Evolutionary conservation across 1,140 invertebrate genomes (phyloP).

Genomic region (Dreissena polymorpha): DNA sequence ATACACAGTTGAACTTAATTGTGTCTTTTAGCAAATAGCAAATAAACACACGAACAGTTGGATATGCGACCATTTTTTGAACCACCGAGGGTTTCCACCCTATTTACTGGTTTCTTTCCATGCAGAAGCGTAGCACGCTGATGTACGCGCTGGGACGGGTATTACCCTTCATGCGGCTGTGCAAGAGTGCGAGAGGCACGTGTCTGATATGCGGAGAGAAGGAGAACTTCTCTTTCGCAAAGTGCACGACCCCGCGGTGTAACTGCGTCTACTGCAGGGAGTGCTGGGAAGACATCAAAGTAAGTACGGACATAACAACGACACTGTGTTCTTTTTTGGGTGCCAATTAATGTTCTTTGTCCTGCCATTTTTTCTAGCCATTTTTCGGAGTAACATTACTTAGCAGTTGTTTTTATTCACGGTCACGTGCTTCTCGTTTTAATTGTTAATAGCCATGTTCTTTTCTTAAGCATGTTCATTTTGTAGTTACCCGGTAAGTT

Average conservation of each 20-base stretch:
- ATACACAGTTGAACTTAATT: neutral
- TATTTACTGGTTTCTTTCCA: neutral
- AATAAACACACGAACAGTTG: neutral
- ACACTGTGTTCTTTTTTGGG: too few species aligned
- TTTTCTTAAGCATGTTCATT: too few species aligned
- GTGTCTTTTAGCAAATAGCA: neutral
- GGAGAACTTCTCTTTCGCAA: neutral
- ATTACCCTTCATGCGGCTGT: slow-evolving; percentile 22
- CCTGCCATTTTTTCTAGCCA: neutral
- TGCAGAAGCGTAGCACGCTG: slow-evolving; percentile 25
- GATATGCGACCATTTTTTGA: neutral
- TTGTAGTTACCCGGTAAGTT: too few species aligned
- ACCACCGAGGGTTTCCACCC: neutral
- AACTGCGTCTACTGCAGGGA: slow-evolving; percentile 38
- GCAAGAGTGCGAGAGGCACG: neutral
- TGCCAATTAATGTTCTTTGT: neutral
- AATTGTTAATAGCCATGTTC: neutral
- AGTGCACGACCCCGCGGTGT: slow-evolving; percentile 22
- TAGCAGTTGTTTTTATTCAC: neutral
- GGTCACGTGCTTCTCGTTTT: too few species aligned
- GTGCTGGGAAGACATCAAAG: slow-evolving; percentile 45
- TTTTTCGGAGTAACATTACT: neutral
- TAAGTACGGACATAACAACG: neutral
- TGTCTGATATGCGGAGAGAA: slow-evolving; percentile 44
- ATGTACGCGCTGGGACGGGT: slow-evolving; percentile 16